Evolutionary conservation across 2,888 invertebrate species (phyloP), one percentile per base, ranked within the genome.

Genomic region (Pterostichus madidus): DNA sequence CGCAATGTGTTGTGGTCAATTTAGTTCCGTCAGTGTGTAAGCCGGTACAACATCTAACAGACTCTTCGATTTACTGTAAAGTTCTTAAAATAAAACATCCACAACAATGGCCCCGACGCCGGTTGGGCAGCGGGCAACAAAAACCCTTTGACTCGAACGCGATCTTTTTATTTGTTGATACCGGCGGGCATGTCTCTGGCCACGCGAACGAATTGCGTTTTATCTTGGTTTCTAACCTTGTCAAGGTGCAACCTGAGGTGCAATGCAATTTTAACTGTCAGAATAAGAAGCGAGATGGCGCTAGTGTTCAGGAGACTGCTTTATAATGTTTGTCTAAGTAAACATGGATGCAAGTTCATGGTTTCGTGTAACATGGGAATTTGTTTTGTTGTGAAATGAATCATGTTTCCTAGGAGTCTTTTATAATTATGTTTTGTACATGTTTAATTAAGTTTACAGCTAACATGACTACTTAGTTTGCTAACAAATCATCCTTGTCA

Each of bases 1-100:
- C 71, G 24, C 71, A 71, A 46, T 71, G 71, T 71, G 71, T 71
- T 71, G 71, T 71, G 46, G 71, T 71, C 71, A 71, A 71, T 71
- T 71, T 71, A 71, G 46, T 46, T 46, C 17, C 44, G 71, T 71
- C 68, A 13, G 46, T 46, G 7, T 71, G 71, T 10, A 24, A 71
- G 46, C 39, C 68, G 39, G 68, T 71, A 46, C 46, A 35, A 68
- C 68, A 71, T 71, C 71, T 46, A 71, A 71, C 71, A 71, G 71
- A 71, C 71, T 68, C 39, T 71, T 71, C 71, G 71, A 71, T 71
- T 71, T 71, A 71, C 71, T 46, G 46, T 71, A 44, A 71, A 71
- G 71, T 71, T 71, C 44, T 24, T 46, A 71, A 71, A 71, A 71
- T 71, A 71, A 71, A 71, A 44, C 71, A 71, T 17, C 59, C 35